These are phyloP conservation scores for Nipponia nippon DNA, from an alignment of 2,113 vertebrate species.

Conservation along the genomic window DNA sequence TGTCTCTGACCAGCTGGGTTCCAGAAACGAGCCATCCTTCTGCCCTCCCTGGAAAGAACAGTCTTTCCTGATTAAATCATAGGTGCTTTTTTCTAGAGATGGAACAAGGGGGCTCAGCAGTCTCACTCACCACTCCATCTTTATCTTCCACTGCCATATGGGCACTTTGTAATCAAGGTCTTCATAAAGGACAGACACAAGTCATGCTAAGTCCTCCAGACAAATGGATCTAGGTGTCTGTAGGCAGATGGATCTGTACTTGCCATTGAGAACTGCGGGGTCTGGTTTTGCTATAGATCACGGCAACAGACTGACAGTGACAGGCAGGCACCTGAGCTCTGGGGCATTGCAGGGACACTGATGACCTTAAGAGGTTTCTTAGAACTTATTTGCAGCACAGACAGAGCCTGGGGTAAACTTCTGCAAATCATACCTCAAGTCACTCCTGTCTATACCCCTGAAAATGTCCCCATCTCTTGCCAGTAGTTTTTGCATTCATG, in stretches of 20 bases:
- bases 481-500: neutral
- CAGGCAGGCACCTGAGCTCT: neutral
- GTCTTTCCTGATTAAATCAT: neutral
- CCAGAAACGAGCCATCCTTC: neutral
- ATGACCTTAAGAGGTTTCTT: neutral
- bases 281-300: neutral
- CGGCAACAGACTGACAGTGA: neutral
- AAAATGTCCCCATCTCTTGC: neutral
- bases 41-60: neutral
- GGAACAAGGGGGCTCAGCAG: neutral
- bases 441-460: neutral
- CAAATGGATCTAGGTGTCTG: neutral
- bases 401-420: neutral
- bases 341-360: neutral
- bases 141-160: fast-evolving
- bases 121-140: neutral
- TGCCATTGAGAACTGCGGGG: neutral
- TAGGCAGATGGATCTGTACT: neutral
- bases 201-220: neutral
- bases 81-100: neutral
- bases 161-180: neutral
- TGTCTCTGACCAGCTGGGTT: neutral
- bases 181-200: neutral
- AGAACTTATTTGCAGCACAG: neutral
- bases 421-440: neutral